These are phyloP conservation scores for Stenoptilia bipunctidactyla DNA, from an alignment of 2,888 invertebrate species.

Conservation along the genomic window DNA sequence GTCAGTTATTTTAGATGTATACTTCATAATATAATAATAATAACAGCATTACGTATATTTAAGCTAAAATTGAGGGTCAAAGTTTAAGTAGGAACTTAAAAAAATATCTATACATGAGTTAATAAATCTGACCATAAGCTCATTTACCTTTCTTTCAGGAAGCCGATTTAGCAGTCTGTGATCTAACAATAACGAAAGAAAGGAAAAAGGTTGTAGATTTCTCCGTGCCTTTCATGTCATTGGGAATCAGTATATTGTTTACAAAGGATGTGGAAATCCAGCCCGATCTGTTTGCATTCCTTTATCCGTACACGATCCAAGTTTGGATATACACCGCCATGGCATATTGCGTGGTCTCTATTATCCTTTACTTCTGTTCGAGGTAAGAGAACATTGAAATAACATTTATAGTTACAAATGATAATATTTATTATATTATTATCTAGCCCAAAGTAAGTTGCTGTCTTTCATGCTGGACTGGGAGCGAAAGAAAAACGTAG, in stretches of 20 bases:
- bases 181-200: slow-evolving; percentile 92
- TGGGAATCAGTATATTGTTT: slow-evolving; percentile 91
- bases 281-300: slow-evolving; percentile 88
- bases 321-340: slow-evolving; percentile 91
- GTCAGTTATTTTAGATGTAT: no score
- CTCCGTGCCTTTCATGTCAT: slow-evolving; percentile 96
- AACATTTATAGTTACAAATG: no score
- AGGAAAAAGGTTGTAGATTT: slow-evolving; percentile 92
- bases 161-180: slow-evolving; percentile 63
- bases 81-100: no score
- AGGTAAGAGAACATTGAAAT: slow-evolving; percentile 62
- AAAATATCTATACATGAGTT: no score
- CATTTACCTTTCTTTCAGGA: slow-evolving; percentile 25
- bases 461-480: no score
- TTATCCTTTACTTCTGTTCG: slow-evolving; percentile 85
- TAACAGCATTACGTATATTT: no score
- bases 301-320: slow-evolving; percentile 85
- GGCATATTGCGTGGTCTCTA: slow-evolving; percentile 85
- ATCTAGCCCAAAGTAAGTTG: no score
- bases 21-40: no score
- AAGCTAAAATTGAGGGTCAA: no score
- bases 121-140: neutral
- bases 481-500: no score
- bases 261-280: slow-evolving; percentile 81
- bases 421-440: no score